Base-by-base conservation (phyloP, 2,113 vertebrate genomes). In the Leptobrachium leishanense region DNA sequence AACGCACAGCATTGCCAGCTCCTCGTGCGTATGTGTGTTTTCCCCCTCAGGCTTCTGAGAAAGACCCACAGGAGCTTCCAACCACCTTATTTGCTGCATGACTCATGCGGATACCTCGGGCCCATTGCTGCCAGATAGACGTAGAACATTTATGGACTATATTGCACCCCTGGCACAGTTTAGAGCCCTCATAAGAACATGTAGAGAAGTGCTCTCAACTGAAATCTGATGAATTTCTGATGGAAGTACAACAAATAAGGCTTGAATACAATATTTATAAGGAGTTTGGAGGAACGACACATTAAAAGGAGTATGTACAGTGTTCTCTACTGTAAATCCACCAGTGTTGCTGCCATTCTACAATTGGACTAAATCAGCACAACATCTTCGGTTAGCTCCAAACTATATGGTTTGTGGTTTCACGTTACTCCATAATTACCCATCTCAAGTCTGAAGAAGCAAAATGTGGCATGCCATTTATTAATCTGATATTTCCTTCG, bases 21-120 rank as follows among this genome's bases (percentile, higher is more conserved):
- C 31, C 66, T 44, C 50, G n/a, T 73, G 50, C 69, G 40, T 80
- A 68, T 64, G 10, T 43, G 64, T 55, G 70, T 44, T 53, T 42
- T 74, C 71, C 54, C 64, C 71, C 64, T 74, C 77, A 54, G 69
- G 41, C 50, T 59, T 74, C 53, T 20, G 62, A 62, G 6, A 55
- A 79, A 68, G 44, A 53, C 43, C 72, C 50, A 44, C 77, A 79
- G 70, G 62, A 50, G 70, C 31, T 44, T 43, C 11, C 15, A 43
- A 43, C 68, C 53, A 31, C 62, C 39, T 40, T 41, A 12, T 40
- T 39, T 7, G n/a, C 12, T 73, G 50, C 46, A 43, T 43, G 41
- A 31, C 50, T 13, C 63, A 11, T 41, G 31, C 5, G 41, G 20
- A 2, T 31, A 13, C 63, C 50, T 15, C 40, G 53, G 66, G 62